phyloP scores from a whole-genome alignment of 2,888 invertebrate species.

The Helleia helle region DNA sequence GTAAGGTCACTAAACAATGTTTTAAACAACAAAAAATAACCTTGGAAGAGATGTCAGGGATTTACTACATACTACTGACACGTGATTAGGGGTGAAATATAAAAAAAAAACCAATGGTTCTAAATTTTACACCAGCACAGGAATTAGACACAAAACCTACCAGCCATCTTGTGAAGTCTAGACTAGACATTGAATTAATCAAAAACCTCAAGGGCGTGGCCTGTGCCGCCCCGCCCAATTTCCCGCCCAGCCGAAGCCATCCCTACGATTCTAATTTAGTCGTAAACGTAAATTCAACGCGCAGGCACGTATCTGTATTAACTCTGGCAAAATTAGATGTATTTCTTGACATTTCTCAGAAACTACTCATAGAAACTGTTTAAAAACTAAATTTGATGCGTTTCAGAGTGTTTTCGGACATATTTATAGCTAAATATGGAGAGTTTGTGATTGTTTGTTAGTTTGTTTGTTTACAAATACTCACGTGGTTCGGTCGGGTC shows the following conservation, averaged over 20 bases:
- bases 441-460: constrained; percentile 11
- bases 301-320: constrained; percentile 14
- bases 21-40: no score
- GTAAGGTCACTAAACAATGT: no score
- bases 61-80: no score
- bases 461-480: constrained; percentile 37
- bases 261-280: constrained; percentile 17
- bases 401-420: background rate
- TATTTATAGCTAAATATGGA: background rate
- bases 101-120: no score
- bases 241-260: constrained; percentile 22
- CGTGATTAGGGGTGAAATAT: no score
- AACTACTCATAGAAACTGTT: background rate
- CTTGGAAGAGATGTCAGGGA: no score
- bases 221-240: constrained; percentile 16
- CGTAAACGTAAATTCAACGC: constrained; percentile 3
- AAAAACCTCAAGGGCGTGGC: constrained; percentile 8
- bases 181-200: constrained; percentile 20
- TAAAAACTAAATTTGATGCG: background rate
- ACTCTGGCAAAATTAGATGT: background rate
- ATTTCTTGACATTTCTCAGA: background rate
- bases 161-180: constrained; percentile 30
- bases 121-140: background rate
- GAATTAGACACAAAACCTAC: background rate
- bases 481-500: constrained; percentile 31